Evolutionary conservation across 1,140 invertebrate species (phyloP), one percentile per base, ranked within the genome.

Genomic region (Phocides pigmalion): DNA sequence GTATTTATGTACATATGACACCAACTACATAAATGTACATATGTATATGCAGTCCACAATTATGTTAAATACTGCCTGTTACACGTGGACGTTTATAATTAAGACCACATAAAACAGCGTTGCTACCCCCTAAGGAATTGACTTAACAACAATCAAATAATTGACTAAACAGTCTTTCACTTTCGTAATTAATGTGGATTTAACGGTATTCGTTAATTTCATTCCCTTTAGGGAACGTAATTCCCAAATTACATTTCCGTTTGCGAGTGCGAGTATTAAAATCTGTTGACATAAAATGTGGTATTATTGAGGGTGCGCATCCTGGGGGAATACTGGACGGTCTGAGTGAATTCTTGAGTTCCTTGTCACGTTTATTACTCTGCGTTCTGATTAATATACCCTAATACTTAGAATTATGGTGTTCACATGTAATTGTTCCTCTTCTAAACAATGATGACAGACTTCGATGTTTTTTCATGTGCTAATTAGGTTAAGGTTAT

Each of bases 231-330:
- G 41, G 56, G 44, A 32, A 11, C 12, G 56, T 59, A 53, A 59
- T 59, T 59, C 42, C 56, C 25, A 59, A 59, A 59, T 59, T 59
- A 59, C 56, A 59, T 59, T 59, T 59, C 28, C 56, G 56, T 58
- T 17, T 39, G 20, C 20, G 39, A 25, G 39, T 56, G 37, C 35
- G 37, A 25, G 19, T 41, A 41, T 54, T 41, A 39, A 20, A 41
- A 56, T 56, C 51, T 56, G 37, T 56, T 14, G 51, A 41, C 51
- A 25, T 56, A 15, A 56, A 41, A 25, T 16, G 37, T 56, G 37
- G 42, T 19, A 56, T 35, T 12, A 20, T 11, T 4, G 37, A 41
- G 51, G 37, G 51, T 25, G 51, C 39, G 4, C 15, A 4, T 11
- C 51, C 51, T 35, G 5, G 12, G 20, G 44, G 44, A 41, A 20